A percentile compares a stretch with the other conserved stretches of the same genome.
Evolutionary conservation across 2,888 invertebrate species (phyloP).

Genomic region (Pandemis cinnamomeana): DNA sequence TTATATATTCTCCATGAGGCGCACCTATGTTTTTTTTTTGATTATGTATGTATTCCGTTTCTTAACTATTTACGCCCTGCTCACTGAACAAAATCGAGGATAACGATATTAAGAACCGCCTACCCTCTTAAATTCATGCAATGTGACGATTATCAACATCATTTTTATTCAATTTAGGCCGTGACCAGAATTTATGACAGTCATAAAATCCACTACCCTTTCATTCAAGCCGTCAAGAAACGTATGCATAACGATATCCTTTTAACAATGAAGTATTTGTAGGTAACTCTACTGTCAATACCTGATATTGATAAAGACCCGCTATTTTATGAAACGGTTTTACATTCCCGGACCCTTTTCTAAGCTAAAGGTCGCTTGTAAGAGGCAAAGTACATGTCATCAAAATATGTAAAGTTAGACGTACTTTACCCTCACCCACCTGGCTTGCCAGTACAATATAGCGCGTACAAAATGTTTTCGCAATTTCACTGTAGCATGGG

Average conservation of each 20-base stretch:
- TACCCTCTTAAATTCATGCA: neutral
- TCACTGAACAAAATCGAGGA: too few relatives aligned
- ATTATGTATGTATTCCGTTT: too few relatives aligned
- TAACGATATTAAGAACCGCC: neutral
- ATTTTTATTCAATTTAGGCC: constrained; percentile 5
- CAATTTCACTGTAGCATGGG: constrained; percentile 4
- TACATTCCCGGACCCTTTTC: constrained; percentile 29
- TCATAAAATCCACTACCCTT: neutral
- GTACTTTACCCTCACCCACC: constrained; percentile 21
- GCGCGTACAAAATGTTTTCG: constrained; percentile 20
- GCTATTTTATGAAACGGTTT: constrained; percentile 14
- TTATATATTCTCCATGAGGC: neutral
- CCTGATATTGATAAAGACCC: constrained; percentile 15
- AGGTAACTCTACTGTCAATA: neutral
- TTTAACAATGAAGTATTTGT: neutral
- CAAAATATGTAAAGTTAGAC: constrained; percentile 35
- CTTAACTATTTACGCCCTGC: too few relatives aligned
- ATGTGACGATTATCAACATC: neutral
- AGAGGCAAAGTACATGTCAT: constrained; percentile 19
- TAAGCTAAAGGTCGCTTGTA: constrained; percentile 28
- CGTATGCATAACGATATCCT: neutral
- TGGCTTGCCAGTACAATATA: constrained; percentile 23
- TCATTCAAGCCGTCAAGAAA: neutral
- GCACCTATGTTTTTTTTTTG: too few relatives aligned
- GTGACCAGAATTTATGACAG: neutral